These are phyloP conservation scores for Liasis olivaceus DNA, from an alignment of 2,797 vertebrate genomes.

Conservation along the genomic window DNA sequence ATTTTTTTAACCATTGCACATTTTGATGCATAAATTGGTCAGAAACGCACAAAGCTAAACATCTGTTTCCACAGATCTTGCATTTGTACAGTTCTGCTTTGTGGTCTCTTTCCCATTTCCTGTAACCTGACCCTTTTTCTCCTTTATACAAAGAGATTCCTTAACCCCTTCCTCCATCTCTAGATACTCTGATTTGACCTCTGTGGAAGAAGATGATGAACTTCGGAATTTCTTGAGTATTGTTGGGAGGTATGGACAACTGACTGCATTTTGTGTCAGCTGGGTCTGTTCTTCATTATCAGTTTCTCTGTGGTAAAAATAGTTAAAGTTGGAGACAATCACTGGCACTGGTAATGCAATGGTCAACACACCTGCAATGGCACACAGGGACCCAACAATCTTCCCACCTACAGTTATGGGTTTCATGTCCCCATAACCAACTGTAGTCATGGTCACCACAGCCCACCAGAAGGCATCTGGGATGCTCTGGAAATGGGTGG, in stretches of 20 bases:
- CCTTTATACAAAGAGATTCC: slow-evolving; percentile 92
- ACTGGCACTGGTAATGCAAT: slow-evolving; percentile 98
- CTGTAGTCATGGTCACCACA: slow-evolving; percentile 99
- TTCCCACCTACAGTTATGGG: slow-evolving; percentile 98
- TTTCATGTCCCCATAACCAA: slow-evolving; percentile 99
- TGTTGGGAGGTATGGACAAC: slow-evolving; percentile 86
- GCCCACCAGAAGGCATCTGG: slow-evolving; percentile 99
- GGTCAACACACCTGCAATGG: slow-evolving; percentile 96
- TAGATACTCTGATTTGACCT: slow-evolving; percentile 97
- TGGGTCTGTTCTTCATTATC: slow-evolving; percentile 93
- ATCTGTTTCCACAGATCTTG: slow-evolving; percentile 96
- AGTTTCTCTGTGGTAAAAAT: slow-evolving; percentile 98
- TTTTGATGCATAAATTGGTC: slow-evolving; percentile 79
- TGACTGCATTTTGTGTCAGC: slow-evolving; percentile 83
- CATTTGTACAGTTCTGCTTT: slow-evolving; percentile 91
- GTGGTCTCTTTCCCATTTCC: slow-evolving; percentile 92
- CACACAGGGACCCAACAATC: slow-evolving; percentile 97
- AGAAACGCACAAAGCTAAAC: slow-evolving; percentile 85
- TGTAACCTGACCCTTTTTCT: slow-evolving; percentile 89
- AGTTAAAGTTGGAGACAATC: slow-evolving; percentile 99
- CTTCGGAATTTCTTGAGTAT: slow-evolving; percentile 92
- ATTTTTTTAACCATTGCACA: slow-evolving; percentile 74
- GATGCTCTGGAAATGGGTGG: slow-evolving; percentile 97
- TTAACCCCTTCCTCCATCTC: slow-evolving; percentile 99
- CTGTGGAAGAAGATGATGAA: slow-evolving; percentile 89